Evolutionary conservation across 1,140 invertebrate species (phyloP), one percentile per base, ranked within the genome.

Genomic region (Caenorhabditis tropicalis): DNA sequence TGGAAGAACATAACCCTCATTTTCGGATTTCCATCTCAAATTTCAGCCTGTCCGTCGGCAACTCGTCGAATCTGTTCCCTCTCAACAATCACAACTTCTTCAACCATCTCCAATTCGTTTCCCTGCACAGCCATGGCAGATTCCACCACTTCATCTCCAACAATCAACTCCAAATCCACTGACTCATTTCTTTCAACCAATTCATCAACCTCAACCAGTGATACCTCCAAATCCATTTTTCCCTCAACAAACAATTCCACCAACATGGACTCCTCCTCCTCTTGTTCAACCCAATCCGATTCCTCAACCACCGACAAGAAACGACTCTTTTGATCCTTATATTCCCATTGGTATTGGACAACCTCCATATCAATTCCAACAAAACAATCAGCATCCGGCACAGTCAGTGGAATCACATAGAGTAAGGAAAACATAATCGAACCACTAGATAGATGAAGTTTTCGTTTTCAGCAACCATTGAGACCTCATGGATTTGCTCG

Each of bases 51-150:
- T 43, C n/a, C 65, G 65, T 43, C 65, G 65, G 3, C 65, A 74
- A 46, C 36, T 46, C 0, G n/a, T 74, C n/a, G 65, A 74, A 4
- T 9, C 58, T 7, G 29, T 19, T 36, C 16, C 58, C 2, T 19
- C 24, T 12, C 65, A 33, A 12, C 65, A 19, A 10, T 21, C 65
- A 43, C 36, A 31, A 12, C 36, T 74, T 21, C 33, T 43, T 43
- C 65, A 74, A 46, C 65, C 65, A 6, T 39, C 65, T 12, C 21
- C 65, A 1, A 46, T 82, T 24, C 58, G 82, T 12, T 82, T 82
- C 46, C 82, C 82, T 46, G 82, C 82, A 24, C 82, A 82, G 46
- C 60, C 82, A 1, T 82, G 82, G 82, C 82, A 82, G 16, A 74
- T 82, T n/a, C 82, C 82, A n/a, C 82, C 82, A 0, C 56, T 46